A percentile compares a stretch with the other conserved stretches of the same genome.
Evolutionary conservation across 1,140 invertebrate genomes (phyloP).

Genomic region (Adoxophyes honmai): DNA sequence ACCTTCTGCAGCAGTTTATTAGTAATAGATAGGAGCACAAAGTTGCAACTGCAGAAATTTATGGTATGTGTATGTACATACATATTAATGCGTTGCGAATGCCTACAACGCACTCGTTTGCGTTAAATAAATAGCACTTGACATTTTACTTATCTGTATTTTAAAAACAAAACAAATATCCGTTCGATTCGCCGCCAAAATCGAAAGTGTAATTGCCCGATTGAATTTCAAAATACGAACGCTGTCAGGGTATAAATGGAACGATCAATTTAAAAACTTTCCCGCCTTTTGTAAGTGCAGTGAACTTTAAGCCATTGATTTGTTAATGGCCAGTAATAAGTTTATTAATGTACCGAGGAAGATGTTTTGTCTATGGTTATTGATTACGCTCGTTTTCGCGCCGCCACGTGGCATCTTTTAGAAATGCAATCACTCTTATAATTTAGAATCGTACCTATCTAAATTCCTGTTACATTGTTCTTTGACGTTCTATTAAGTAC

Average conservation of each 20-base stretch:
- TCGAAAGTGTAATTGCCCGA: constrained; percentile 21
- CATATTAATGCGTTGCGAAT: constrained; percentile 6
- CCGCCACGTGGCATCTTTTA: neutral
- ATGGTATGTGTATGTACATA: constrained; percentile 1
- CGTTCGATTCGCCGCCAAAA: constrained; percentile 16
- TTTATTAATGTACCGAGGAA: constrained; percentile 22
- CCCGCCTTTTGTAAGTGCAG: constrained; percentile 27
- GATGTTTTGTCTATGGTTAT: constrained; percentile 31
- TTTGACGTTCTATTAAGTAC: too few relatives aligned
- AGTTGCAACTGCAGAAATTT: constrained; percentile 11
- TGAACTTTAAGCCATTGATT: constrained; percentile 16
- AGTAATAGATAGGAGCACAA: constrained; percentile 11
- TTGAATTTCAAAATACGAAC: constrained; percentile 24
- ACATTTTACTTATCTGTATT: constrained; percentile 2
- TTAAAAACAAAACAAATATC: constrained; percentile 15
- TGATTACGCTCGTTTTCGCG: constrained; percentile 22
- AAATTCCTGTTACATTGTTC: too few relatives aligned
- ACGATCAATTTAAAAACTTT: constrained; percentile 31
- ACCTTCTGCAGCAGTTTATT: constrained; percentile 9
- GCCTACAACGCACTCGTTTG: neutral
- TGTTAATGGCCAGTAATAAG: constrained; percentile 14
- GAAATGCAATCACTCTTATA: too few relatives aligned
- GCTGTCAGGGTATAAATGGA: constrained; percentile 23
- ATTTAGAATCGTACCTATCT: too few relatives aligned
- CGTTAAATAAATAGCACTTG: neutral